Evolutionary conservation across 2,113 vertebrate genomes (phyloP).

Genomic region (Passer domesticus): DNA sequence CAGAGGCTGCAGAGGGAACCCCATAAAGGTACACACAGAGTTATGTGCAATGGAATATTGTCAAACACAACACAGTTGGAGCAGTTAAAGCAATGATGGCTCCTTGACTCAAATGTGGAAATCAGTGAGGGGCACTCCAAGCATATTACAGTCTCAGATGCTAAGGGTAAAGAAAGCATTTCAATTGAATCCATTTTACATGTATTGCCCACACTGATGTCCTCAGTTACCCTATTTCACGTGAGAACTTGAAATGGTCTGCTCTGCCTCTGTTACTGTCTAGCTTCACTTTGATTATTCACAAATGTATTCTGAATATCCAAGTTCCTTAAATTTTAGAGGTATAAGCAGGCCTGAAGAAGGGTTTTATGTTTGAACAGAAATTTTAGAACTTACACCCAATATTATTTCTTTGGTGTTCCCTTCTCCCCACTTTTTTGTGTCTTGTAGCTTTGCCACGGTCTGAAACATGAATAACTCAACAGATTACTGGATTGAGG

Average conservation of each 20-base stretch:
- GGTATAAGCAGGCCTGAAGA: not conserved
- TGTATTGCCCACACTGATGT: not conserved
- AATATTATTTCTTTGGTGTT: not conserved
- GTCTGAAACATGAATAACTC: constrained; percentile 64
- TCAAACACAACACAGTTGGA: not conserved
- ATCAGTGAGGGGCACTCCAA: not conserved
- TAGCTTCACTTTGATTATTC: not conserved
- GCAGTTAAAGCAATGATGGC: not conserved
- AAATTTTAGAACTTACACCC: not conserved
- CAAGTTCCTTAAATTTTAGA: not conserved
- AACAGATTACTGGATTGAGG: constrained; percentile 64
- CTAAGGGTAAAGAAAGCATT: not conserved
- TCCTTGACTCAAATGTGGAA: not conserved
- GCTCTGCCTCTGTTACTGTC: not conserved
- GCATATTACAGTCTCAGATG: not conserved
- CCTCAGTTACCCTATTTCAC: not conserved
- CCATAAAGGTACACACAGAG: not conserved
- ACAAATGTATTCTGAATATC: not conserved
- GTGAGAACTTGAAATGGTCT: not conserved
- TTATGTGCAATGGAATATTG: not conserved
- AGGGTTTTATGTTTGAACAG: not conserved
- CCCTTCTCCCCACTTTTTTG: not conserved
- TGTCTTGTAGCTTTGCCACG: constrained; percentile 54
- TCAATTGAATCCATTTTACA: not conserved
- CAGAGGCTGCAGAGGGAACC: not conserved